Evolutionary conservation across 1,140 invertebrate species (phyloP).

Genomic region (Proctacanthus coquilletti): DNA sequence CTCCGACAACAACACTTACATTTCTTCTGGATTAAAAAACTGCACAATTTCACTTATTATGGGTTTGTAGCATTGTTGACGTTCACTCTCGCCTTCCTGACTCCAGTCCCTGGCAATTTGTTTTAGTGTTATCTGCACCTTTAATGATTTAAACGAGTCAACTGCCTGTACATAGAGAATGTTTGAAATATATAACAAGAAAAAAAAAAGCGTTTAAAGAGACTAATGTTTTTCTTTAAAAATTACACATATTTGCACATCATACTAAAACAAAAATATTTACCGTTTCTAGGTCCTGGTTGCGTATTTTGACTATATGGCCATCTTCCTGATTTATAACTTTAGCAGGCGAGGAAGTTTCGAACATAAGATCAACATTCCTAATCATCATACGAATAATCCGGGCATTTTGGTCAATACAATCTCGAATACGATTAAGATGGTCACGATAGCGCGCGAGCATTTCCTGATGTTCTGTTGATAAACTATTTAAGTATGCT

Average conservation of each 20-base stretch:
- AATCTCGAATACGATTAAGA: slow-evolving; percentile 53
- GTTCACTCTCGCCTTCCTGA: slow-evolving; percentile 60
- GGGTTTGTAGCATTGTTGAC: slow-evolving; percentile 76
- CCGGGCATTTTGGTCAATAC: slow-evolving; percentile 70
- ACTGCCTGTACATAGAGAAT: no score
- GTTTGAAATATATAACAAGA: no score
- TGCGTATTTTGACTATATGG: slow-evolving; percentile 17
- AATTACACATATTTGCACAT: no score
- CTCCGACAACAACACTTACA: slow-evolving; percentile 14
- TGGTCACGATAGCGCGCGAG: slow-evolving; percentile 61
- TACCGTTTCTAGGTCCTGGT: slow-evolving; percentile 27
- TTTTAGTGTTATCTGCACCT: slow-evolving; percentile 85
- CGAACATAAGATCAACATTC: slow-evolving; percentile 41
- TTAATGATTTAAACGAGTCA: slow-evolving; percentile 30
- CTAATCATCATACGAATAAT: slow-evolving; percentile 71
- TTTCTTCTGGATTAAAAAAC: slow-evolving; percentile 47
- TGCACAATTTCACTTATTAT: slow-evolving; percentile 72
- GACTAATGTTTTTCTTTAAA: no score
- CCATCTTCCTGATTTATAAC: slow-evolving; percentile 8
- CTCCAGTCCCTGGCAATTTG: slow-evolving; percentile 96
- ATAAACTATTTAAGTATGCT: slow-evolving; percentile 56
- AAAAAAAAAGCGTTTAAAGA: no score
- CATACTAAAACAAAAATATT: slow-evolving; percentile 7
- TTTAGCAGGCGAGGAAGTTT: slow-evolving; percentile 11
- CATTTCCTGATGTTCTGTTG: slow-evolving; percentile 56